Base-by-base conservation (phyloP, 2,888 invertebrate genomes). In the Hemithea aestivaria region DNA sequence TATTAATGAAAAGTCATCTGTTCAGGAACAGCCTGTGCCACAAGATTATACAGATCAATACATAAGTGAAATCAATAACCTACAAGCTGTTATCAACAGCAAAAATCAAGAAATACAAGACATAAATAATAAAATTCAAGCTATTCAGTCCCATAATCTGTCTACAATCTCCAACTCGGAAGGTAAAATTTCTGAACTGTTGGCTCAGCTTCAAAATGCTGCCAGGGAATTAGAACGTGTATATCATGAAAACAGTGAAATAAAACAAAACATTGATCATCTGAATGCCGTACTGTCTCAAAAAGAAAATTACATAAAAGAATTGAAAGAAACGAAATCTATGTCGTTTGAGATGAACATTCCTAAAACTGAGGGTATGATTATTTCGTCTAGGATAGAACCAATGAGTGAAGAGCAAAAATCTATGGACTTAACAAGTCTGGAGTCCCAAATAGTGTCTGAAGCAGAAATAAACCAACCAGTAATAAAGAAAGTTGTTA, bases 61-160 rank as follows among this genome's bases (percentile, higher is more conserved):
- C 47, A 71, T 87, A 48, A 84, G 66, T 51, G 90, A 91, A 72
- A 90, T 90, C 53, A 89, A 90, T 53, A 87, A 85, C 23, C 65
- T 91, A 0, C 87, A 88, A 35, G 80, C 88, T 34, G 50, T 88
- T 21, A 57, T 91, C 1, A 78, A 78, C 21, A 80, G 70, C 38
- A 88, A 89, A 62, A 88, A 88, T 55, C 61, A 80, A 20, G 81
- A 89, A 51, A 82, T 89, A 35, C 66, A 71, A 20, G 72, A 76
- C 27, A 47, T 80, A 1, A 65, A 55, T 40, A 70, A 66, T 44
- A 76, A 66, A 51, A 38, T 77, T 27, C 66, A 76, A 43, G 40
- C 48, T 12, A 39, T 71, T 24, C 73, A 83, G 50, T 43, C 53
- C 7, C 70, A 61, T 41, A 62, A 73, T 52, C 45, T 61, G 22